These are phyloP conservation scores for Hypena proboscidalis DNA, from an alignment of 2,888 invertebrate genomes.

Conservation along the genomic window DNA sequence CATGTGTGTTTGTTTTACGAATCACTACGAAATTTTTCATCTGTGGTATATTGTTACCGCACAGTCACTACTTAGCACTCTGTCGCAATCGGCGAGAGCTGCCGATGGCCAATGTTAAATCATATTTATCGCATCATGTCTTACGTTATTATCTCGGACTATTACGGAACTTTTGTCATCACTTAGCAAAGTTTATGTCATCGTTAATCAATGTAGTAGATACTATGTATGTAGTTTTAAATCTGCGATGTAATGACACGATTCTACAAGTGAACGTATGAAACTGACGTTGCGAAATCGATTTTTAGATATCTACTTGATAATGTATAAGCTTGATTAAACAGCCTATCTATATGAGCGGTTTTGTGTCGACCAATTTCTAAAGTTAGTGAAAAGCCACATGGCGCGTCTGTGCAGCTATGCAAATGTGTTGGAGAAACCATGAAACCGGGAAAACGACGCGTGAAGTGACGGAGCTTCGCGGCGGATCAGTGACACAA, in stretches of 20 bases:
- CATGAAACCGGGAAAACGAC: constrained; percentile 21
- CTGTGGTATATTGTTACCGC: constrained; percentile 11
- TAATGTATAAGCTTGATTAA: constrained; percentile 18
- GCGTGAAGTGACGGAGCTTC: constrained; percentile 14
- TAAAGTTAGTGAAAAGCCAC: constrained; percentile 8
- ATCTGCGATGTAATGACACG: neutral
- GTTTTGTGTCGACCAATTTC: constrained; percentile 8
- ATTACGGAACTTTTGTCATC: constrained; percentile 31
- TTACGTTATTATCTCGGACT: constrained; percentile 26
- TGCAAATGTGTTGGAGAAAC: constrained; percentile 27
- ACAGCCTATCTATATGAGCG: constrained; percentile 1
- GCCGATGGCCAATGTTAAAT: constrained; percentile 39
- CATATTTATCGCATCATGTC: constrained; percentile 23
- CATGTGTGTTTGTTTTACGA: too few relatives aligned
- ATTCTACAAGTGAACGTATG: neutral
- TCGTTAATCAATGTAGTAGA: constrained; percentile 12
- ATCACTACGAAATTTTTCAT: too few relatives aligned
- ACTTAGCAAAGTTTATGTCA: constrained; percentile 37
- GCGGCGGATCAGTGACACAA: constrained; percentile 9
- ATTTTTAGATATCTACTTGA: constrained; percentile 2
- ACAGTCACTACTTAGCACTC: constrained; percentile 22
- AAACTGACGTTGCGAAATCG: constrained; percentile 12
- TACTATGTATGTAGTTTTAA: constrained; percentile 4
- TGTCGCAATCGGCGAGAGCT: constrained; percentile 43
- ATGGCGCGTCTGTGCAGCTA: constrained; percentile 9